Evolutionary conservation across 2,797 vertebrate species (phyloP).

Genomic region (Myiotriccus ornatus): DNA sequence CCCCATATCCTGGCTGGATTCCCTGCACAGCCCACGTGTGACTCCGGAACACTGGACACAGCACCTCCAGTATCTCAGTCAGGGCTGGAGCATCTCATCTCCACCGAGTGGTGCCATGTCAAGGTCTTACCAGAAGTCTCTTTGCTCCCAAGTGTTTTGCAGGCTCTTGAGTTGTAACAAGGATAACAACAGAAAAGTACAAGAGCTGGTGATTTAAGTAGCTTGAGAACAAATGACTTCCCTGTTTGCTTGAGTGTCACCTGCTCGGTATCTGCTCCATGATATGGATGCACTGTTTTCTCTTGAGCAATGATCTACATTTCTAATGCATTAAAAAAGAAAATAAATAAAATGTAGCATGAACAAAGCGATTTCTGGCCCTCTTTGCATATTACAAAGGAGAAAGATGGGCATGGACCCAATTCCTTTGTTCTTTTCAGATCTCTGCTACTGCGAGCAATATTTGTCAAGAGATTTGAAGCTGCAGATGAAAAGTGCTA

Average conservation of each 20-base stretch:
- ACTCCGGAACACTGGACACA: not conserved
- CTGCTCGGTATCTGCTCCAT: not conserved
- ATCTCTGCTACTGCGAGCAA: constrained; percentile 51
- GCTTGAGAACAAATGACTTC: constrained; percentile 57
- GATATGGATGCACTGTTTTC: constrained; percentile 1
- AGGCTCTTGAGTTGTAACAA: constrained; percentile 12
- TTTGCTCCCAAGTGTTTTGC: not conserved
- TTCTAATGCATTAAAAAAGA: constrained; percentile 53
- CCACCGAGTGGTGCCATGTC: rapidly evolving
- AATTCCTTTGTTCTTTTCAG: constrained; percentile 64
- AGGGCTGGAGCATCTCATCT: not conserved
- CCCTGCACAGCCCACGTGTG: rapidly evolving
- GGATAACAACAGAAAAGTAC: constrained; percentile 8
- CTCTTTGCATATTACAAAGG: constrained; percentile 66
- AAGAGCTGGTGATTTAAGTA: constrained; percentile 31
- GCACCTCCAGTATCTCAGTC: not conserved
- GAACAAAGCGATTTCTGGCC: constrained; percentile 60
- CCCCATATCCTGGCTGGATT: not conserved
- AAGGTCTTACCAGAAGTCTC: not conserved
- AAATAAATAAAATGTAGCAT: constrained; percentile 10
- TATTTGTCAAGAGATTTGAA: constrained; percentile 57
- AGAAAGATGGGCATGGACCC: constrained; percentile 57
- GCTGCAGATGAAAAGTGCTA: constrained; percentile 61
- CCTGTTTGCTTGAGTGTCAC: constrained; percentile 35
- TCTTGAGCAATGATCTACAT: constrained; percentile 60